Conservation (phyloP, 2,113 vertebrate genomes). For the Spilogale gracilis region DNA sequence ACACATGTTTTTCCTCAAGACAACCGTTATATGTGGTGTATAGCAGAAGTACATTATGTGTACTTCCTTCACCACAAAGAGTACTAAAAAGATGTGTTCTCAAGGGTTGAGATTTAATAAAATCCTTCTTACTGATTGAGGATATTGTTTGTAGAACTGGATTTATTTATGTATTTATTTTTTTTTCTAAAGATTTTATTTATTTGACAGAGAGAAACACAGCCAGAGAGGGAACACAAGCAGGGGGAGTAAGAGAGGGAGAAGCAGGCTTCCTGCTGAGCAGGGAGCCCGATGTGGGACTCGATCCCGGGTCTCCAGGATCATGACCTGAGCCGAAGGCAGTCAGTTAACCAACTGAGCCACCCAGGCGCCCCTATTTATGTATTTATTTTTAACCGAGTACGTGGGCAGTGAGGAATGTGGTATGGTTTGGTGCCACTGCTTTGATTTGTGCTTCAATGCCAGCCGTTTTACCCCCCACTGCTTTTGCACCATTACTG, state of each 20-base stretch:
- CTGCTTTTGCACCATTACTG: background rate
- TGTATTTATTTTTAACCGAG: background rate
- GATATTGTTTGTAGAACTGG: background rate
- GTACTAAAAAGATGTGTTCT: background rate
- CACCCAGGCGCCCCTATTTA: too few relatives aligned
- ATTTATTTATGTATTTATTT: background rate
- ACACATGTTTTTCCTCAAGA: background rate
- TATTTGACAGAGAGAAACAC: too few relatives aligned
- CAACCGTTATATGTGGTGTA: background rate
- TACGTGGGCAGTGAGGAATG: background rate
- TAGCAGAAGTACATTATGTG: background rate
- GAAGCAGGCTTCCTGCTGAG: too few relatives aligned
- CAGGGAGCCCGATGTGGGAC: too few relatives aligned
- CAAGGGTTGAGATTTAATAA: background rate
- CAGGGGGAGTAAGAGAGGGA: too few relatives aligned
- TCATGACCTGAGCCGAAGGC: too few relatives aligned
- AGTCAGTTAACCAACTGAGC: too few relatives aligned
- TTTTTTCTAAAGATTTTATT: too few relatives aligned
- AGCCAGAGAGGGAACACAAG: too few relatives aligned
- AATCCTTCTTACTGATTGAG: constrained; percentile 10
- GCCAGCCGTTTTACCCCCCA: background rate
- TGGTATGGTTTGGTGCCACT: background rate
- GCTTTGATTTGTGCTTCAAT: background rate
- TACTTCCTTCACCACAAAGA: background rate
- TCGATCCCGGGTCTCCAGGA: too few relatives aligned